Evolutionary conservation across 2,113 vertebrate genomes (phyloP).

Genomic region (Anthoscopus minutus): DNA sequence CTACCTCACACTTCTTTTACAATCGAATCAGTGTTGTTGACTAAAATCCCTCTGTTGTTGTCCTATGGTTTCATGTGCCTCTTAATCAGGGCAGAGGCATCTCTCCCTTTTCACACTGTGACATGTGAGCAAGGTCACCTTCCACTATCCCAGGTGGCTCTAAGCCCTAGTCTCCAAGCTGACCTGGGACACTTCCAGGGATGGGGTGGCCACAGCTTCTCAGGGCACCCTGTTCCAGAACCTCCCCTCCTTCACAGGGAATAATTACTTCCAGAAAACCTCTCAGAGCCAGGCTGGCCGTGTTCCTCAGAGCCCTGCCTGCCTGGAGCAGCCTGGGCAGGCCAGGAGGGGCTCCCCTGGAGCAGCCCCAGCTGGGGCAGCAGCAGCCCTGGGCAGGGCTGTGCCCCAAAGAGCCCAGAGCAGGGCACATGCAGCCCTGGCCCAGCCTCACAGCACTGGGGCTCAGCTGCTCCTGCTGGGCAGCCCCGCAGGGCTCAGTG

Average conservation of each 20-base stretch:
- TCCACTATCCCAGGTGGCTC: background rate
- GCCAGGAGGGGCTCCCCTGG: accelerated
- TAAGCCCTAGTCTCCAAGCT: background rate
- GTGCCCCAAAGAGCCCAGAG: background rate
- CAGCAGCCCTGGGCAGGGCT: background rate
- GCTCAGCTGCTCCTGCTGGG: background rate
- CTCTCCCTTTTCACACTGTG: accelerated
- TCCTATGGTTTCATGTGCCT: background rate
- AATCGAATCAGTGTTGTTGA: background rate
- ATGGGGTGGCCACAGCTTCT: background rate
- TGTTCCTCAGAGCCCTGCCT: background rate
- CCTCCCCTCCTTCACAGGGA: background rate
- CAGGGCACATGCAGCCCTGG: accelerated
- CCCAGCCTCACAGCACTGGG: background rate
- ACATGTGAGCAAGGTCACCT: background rate
- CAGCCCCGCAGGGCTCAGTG: background rate
- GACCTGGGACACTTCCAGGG: background rate
- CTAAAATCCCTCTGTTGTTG: background rate
- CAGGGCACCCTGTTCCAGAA: background rate
- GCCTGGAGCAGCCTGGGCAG: background rate
- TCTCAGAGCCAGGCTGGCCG: background rate
- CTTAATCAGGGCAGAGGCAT: background rate
- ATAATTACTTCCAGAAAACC: background rate
- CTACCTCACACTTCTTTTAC: background rate
- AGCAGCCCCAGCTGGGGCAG: background rate